These are phyloP conservation scores for Eremobia ochroleuca DNA, from an alignment of 2,888 invertebrate species.

Conservation along the genomic window DNA sequence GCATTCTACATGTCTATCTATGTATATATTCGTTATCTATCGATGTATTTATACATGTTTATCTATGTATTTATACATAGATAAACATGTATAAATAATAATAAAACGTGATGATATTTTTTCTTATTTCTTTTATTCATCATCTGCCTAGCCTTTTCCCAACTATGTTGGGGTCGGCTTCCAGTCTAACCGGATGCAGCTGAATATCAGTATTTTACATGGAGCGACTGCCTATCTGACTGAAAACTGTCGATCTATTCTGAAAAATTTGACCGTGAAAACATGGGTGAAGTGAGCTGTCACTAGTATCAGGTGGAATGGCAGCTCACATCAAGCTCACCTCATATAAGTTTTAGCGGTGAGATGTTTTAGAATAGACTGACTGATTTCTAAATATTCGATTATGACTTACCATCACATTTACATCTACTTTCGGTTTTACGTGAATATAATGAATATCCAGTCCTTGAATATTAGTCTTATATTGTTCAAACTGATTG, in stretches of 20 bases:
- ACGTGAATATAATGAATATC: slow-evolving; percentile 94
- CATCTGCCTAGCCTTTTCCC: too few species aligned
- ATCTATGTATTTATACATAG: too few species aligned
- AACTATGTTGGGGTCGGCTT: too few species aligned
- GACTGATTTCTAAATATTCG: not conserved
- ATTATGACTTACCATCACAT: slow-evolving; percentile 75
- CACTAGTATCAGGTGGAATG: not conserved
- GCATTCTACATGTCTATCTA: too few species aligned
- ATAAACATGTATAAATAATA: too few species aligned
- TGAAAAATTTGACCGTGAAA: not conserved
- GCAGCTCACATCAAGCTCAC: not conserved
- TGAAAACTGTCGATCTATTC: too few species aligned
- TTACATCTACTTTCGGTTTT: slow-evolving; percentile 87
- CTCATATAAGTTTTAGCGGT: not conserved
- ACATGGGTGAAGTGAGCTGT: not conserved
- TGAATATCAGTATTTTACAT: too few species aligned
- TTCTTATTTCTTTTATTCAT: not conserved
- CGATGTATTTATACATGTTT: too few species aligned
- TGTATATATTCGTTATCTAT: too few species aligned
- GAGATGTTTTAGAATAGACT: not conserved
- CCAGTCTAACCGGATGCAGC: too few species aligned
- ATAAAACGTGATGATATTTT: not conserved
- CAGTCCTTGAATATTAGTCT: slow-evolving; percentile 93
- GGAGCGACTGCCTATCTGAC: too few species aligned
- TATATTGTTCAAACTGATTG: slow-evolving; percentile 94